These are phyloP conservation scores for Oxyscelio sp. DNA, from an alignment of 2,888 invertebrate species.

Conservation along the genomic window DNA sequence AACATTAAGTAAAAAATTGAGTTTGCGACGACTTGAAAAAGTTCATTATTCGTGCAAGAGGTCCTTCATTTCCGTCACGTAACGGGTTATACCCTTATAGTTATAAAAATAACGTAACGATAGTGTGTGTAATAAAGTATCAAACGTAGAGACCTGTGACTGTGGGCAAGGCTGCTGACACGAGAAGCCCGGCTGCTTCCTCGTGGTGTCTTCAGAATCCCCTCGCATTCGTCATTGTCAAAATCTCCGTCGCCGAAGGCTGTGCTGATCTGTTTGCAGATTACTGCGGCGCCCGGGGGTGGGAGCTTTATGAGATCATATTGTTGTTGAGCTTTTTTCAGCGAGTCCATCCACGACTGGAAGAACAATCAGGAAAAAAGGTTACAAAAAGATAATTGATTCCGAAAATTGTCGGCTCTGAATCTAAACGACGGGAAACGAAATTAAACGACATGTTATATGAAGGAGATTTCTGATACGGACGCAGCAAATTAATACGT, in stretches of 20 bases:
- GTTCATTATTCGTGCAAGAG: too few species aligned
- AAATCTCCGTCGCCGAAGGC: slow-evolving; percentile 86
- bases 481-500: neutral
- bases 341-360: slow-evolving; percentile 87
- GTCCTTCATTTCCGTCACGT: too few species aligned
- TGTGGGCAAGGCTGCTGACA: too few species aligned
- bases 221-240: slow-evolving; percentile 85
- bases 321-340: slow-evolving; percentile 87
- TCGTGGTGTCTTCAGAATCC: slow-evolving; percentile 88
- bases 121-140: too few species aligned
- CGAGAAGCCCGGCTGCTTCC: too few species aligned
- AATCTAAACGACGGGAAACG: neutral
- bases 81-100: too few species aligned
- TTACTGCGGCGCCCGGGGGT: slow-evolving; percentile 81
- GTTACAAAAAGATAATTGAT: slow-evolving; percentile 7
- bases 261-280: slow-evolving; percentile 85
- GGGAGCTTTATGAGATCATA: slow-evolving; percentile 84
- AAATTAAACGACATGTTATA: neutral
- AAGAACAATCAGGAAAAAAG: slow-evolving; percentile 23
- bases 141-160: too few species aligned
- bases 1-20: too few species aligned
- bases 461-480: neutral
- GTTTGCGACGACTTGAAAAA: too few species aligned
- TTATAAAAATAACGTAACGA: too few species aligned
- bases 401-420: neutral